These are phyloP conservation scores for Drosophila fuyamai DNA, from an alignment of 1,140 invertebrate species.

Conservation along the genomic window DNA sequence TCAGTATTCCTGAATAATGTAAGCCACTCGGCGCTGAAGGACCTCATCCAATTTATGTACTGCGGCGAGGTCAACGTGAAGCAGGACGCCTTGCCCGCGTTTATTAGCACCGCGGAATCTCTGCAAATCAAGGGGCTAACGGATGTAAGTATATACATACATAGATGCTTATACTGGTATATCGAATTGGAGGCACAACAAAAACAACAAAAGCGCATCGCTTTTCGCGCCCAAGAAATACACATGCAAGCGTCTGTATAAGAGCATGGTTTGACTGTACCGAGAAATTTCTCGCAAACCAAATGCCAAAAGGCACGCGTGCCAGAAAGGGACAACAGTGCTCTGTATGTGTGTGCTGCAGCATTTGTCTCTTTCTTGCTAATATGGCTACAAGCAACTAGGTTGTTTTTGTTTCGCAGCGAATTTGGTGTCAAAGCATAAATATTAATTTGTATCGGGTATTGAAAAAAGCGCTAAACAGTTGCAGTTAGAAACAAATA, in stretches of 20 bases:
- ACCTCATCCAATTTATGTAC: slow-evolving; percentile 94
- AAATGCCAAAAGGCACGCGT: slow-evolving; percentile 29
- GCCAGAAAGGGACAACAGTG: slow-evolving; percentile 29
- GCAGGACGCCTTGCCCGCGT: slow-evolving; percentile 92
- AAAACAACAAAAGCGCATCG: slow-evolving; percentile 41
- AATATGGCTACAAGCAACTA: slow-evolving; percentile 1
- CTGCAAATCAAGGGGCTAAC: slow-evolving; percentile 94
- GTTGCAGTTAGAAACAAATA: background rate
- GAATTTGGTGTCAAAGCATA: slow-evolving; percentile 15
- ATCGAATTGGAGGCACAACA: slow-evolving; percentile 10
- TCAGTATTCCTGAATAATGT: slow-evolving; percentile 93
- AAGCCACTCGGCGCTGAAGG: slow-evolving; percentile 90
- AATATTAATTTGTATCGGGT: slow-evolving; percentile 14
- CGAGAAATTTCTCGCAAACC: slow-evolving; percentile 66
- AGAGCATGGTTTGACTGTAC: slow-evolving; percentile 73
- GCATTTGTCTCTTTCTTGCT: slow-evolving; percentile 38
- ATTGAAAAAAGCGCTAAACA: background rate
- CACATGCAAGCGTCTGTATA: slow-evolving; percentile 57
- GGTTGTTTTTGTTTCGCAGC: slow-evolving; percentile 50
- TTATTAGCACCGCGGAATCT: slow-evolving; percentile 93
- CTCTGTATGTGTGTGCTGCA: background rate
- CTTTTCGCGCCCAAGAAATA: slow-evolving; percentile 66
- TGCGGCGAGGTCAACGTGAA: slow-evolving; percentile 94
- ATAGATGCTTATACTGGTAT: background rate
- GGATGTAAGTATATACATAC: slow-evolving; percentile 73